Evolutionary conservation across 2,888 invertebrate genomes (phyloP), one percentile per base, ranked within the genome.

Genomic region (Sinotaia quadrata): DNA sequence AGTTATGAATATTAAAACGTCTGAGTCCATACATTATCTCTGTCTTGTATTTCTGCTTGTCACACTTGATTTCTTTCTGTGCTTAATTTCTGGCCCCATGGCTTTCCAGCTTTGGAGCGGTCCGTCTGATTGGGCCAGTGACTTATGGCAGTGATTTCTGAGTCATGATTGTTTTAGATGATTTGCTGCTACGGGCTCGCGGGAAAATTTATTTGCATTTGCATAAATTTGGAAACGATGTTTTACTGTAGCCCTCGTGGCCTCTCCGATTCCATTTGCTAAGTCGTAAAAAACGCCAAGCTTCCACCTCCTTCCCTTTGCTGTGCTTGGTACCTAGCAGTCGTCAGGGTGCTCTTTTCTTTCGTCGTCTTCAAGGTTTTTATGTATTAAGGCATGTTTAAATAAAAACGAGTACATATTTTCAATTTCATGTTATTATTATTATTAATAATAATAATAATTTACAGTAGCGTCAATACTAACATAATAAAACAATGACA

Each of bases 91-190:
- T 7, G 47, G 47, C 18, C 47, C 12, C 7, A 24, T 24, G 41
- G 41, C 41, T 41, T 12, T n/a, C n/a, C n/a, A n/a, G n/a, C n/a
- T n/a, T n/a, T 12, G 41, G 21, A 18, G 47, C 47, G 7, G 47
- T n/a, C 21, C 47, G 47, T 21, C 47, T 47, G 47, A 47, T 47
- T 47, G 47, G 47, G 24, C 18, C 21, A n/a, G 47, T 47, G 47
- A 47, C 21, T 47, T 47, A 47, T 24, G 47, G 24, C 21, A 24
- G 47, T 47, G 24, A 21, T 47, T 18, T 47, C 47, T 47, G 47
- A 47, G 47, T 47, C 47, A 47, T 47, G 47, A 47, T 47, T 47
- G 47, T 47, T 47, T 47, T 47, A 47, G 47, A 47, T 47, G 47
- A 47, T 47, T 47, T 47, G 47, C 47, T 21, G 47, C 24, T 47